Evolutionary conservation across 2,113 vertebrate genomes (phyloP).

Genomic region (Corythornis vintsioides): DNA sequence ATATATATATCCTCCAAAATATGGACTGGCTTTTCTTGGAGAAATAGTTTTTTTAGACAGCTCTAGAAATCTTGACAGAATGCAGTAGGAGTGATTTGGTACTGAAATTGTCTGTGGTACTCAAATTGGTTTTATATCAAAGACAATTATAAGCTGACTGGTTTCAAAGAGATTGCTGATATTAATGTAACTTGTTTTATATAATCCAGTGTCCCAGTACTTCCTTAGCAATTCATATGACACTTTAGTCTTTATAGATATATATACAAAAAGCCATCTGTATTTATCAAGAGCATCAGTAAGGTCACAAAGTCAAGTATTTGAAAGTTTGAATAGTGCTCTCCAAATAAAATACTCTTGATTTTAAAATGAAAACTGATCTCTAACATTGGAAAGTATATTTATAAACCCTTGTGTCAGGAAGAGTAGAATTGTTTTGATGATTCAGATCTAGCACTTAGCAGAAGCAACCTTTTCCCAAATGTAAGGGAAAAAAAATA

Average conservation of each 20-base stretch:
- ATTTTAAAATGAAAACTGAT: constrained; percentile 8
- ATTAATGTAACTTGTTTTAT: neutral
- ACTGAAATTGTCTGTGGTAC: neutral
- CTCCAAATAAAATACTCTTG: constrained; percentile 21
- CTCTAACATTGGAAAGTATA: neutral
- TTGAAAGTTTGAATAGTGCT: constrained; percentile 4
- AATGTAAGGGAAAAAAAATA: neutral
- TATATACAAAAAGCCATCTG: neutral
- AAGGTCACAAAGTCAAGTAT: constrained; percentile 1
- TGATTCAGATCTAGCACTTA: neutral
- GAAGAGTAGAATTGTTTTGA: neutral
- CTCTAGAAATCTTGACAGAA: neutral
- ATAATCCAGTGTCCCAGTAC: neutral
- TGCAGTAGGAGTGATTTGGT: neutral
- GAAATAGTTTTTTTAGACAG: neutral
- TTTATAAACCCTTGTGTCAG: neutral
- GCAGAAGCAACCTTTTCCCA: neutral
- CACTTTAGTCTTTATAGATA: neutral
- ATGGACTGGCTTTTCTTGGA: neutral
- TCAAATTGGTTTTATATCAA: neutral
- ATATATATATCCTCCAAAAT: neutral
- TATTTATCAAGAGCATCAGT: constrained; percentile 15
- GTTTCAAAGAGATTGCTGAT: neutral
- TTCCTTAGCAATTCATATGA: neutral
- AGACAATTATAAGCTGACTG: neutral